Evolutionary conservation across 2,797 vertebrate species (phyloP), one percentile per base, ranked within the genome.

Genomic region (Pogoniulus pusillus): DNA sequence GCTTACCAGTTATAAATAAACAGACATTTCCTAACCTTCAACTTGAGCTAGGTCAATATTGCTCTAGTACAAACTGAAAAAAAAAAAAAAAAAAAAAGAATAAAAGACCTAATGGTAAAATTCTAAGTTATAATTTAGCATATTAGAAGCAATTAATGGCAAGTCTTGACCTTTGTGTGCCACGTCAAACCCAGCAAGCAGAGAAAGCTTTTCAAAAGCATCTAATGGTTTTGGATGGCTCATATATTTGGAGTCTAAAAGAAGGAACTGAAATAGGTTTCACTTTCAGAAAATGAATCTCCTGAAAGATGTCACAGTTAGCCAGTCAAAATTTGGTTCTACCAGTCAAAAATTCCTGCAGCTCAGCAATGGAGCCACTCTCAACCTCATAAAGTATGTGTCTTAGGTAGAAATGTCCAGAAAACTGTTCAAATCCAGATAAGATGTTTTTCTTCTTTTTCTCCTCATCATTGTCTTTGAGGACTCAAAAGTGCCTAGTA

Each of bases 11-110:
- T 73, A 78, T 32, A 91, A 30, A 87, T 23, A 93, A 49, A 17
- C 27, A 81, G 55, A 45, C 4, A 80, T 75, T 85, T 84, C 59
- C 19, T 64, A 91, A 73, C 39, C 39, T 91, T 81, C 65, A 89
- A 2, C 26, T 85, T 35, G 43, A 92, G 37, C 17, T 22, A 82
- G 29, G 69, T 87, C 51, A 93, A 78, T 91, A 34, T 26, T 79
- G 62, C 68, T 84, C 47, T 65, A 57, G 39, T 47, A 82, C 7
- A 4, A 87, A 68, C 39, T 16, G 41, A 91, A n/a, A 29, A 89
- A 79, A 32, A 91, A 87, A 78, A 91, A n/a, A 29, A 89, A 79
- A 32, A 91, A 87, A 78, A 87, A 39, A 84, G n/a, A 91, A 35
- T 13, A 76, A 58, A 58, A 20, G 30, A 74, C 29, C 41, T 63